Percentiles rank a stretch among this genome's conserved stretches.
These are phyloP conservation scores for Caenorhabditis becei DNA, from an alignment of 2,888 invertebrate species.

Conservation along the genomic window DNA sequence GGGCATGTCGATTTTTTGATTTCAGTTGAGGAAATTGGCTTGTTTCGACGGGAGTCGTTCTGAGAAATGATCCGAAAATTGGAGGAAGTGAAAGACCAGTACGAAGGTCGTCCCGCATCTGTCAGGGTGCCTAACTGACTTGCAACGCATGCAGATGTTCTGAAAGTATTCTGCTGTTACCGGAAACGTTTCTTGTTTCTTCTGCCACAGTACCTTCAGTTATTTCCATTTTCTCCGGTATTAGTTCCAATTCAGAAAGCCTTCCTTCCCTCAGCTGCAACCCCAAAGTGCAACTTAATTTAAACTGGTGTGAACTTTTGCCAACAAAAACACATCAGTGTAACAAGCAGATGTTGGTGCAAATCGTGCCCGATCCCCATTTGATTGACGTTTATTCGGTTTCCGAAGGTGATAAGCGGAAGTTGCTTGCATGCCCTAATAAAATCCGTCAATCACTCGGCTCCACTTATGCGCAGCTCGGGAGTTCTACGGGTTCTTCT, in stretches of 20 bases:
- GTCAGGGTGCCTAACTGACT: too few relatives aligned
- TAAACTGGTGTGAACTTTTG: background rate
- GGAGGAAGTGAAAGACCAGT: background rate
- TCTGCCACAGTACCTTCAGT: background rate
- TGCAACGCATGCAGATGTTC: too few relatives aligned
- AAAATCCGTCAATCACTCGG: conserved; percentile 1
- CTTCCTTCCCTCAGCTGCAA: too few relatives aligned
- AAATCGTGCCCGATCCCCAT: background rate
- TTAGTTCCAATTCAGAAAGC: too few relatives aligned
- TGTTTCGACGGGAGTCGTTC: background rate
- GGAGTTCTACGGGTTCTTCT: background rate
- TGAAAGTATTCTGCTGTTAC: too few relatives aligned
- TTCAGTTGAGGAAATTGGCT: background rate
- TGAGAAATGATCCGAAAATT: conserved; percentile 23
- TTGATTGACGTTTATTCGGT: background rate
- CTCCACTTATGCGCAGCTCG: background rate
- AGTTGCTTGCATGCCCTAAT: background rate
- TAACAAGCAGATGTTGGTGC: background rate
- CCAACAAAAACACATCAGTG: conserved; percentile 1
- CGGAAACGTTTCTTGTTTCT: too few relatives aligned
- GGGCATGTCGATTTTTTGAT: conserved; percentile 1
- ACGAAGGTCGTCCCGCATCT: conserved; percentile 2
- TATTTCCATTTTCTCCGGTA: background rate
- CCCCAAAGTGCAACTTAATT: background rate
- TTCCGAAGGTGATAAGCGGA: background rate